phyloP scores from a whole-genome alignment of 1,140 invertebrate species.

The Aphaenogaster floridana region DNA sequence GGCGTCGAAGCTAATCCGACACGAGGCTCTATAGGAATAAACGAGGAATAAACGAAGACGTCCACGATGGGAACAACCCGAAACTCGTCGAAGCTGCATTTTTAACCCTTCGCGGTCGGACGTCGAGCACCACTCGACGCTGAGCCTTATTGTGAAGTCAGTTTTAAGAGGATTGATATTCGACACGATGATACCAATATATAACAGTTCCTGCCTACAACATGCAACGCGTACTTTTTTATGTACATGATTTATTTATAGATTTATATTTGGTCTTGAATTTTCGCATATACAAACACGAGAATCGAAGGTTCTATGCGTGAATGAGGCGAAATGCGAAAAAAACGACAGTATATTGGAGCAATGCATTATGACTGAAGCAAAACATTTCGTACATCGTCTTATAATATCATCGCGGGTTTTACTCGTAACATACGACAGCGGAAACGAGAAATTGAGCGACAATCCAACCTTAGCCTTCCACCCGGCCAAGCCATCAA shows the following conservation, averaged over 20 bases:
- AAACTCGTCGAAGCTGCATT: constrained; percentile 42
- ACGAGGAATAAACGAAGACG: constrained; percentile 47
- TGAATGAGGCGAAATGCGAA: background rate
- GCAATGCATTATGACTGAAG: background rate
- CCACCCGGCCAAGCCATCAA: constrained; percentile 58
- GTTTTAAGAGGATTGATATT: constrained; percentile 39
- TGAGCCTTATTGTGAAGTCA: constrained; percentile 25
- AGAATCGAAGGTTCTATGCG: background rate
- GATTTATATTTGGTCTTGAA: background rate
- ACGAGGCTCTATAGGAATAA: constrained; percentile 52
- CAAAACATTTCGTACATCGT: constrained; percentile 40
- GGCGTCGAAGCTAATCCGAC: constrained; percentile 68
- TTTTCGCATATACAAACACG: background rate
- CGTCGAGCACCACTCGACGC: background rate
- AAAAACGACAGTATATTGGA: background rate
- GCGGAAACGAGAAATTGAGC: constrained; percentile 66
- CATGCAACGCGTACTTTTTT: background rate
- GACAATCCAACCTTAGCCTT: constrained; percentile 69
- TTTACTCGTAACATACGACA: constrained; percentile 35
- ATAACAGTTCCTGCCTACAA: background rate
- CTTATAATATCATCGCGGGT: constrained; percentile 60
- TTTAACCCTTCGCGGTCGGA: constrained; percentile 35
- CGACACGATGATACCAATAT: background rate
- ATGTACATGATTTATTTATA: constrained; percentile 15
- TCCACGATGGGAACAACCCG: constrained; percentile 61